Evolutionary conservation across 2,888 invertebrate genomes (phyloP), one percentile per base, ranked within the genome.

Genomic region (Apoda limacodes): DNA sequence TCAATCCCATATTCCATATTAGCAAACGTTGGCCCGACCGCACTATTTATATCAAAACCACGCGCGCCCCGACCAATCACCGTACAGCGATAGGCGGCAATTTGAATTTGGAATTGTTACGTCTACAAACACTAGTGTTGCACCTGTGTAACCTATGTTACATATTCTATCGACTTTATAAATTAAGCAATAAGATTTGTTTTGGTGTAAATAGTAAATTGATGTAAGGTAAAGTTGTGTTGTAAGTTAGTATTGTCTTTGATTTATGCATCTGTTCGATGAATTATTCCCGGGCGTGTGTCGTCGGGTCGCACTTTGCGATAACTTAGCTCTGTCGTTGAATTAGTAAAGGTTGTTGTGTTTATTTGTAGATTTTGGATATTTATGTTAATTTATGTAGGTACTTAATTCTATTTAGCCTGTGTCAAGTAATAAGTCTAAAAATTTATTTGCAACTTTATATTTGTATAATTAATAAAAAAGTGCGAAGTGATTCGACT

Each of bases 261-360:
- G 75, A 78, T 76, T 76, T 75, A 78, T 74, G 69, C 59, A 63
- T 69, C 62, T 53, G 66, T 76, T 72, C 74, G 63, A 76, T 78
- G 72, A 76, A 66, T 75, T 75, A 76, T 76, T 64, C 61, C 51
- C 45, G 45, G 48, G 50, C 56, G 56, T 60, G 50, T 60, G 69
- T 65, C 70, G 64, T 58, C 62, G 59, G 52, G 53, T 61, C 55
- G 51, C 61, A 55, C 55, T 64, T 54, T 42, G 46, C 50, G 67
- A 64, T 71, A 66, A 57, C 53, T 55, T 53, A 35, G 53, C n/a
- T n/a, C n/a, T n/a, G n/a, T n/a, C n/a, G n/a, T n/a, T n/a, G n/a
- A n/a, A n/a, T n/a, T n/a, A n/a, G n/a, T n/a, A n/a, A n/a, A n/a
- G n/a, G n/a, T n/a, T n/a, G n/a, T n/a, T n/a, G n/a, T n/a, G n/a